Base-by-base conservation (phyloP, 2,888 invertebrate species). In the Drosophila ustulata region DNA sequence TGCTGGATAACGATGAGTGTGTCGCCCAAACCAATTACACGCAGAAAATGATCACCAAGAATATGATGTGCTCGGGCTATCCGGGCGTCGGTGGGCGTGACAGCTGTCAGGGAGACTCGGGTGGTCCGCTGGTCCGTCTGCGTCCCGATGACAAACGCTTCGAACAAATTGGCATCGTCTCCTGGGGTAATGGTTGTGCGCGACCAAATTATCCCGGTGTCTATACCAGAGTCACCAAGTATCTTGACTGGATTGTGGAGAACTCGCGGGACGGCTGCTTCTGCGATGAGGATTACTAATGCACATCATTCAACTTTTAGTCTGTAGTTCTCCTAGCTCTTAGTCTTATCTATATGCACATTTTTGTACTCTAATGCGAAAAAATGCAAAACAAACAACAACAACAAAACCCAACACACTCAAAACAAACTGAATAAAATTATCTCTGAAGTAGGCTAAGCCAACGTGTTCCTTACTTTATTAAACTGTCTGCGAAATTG, bases 181-280 rank as follows among this genome's bases (percentile, higher is more conserved):
- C 97, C 0, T 97, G 97, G 97, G 97, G 97, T 34, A 97, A 97
- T 89, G 97, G 97, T 25, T 97, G 97, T 90, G 97, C 97, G 0
- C 93, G 97, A 69, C 95, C 95, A 6, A 96, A 96, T 13, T 97
- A 96, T 92, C 97, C 97, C 0, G 97, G 97, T 1, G 97, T 97
- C 1, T 97, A 97, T 91, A 96, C 97, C 0, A 93, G 97, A 75
- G 95, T 97, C 39, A 96, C 96, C n/a, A 94, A 95, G 81, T 97
- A 96, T 92, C 91, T 97, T 55, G 94, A 95, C 81, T 97, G 97
- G 97, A 96, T 97, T 78, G 92, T 93, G 71, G 95, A 95, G 73
- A 96, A 97, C 90, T 94, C 97, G 2, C 94, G 94, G 82, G 97
- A 97, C 86, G 96, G 96, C 49, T 97, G 97, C 90, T 97, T 95